A percentile compares a stretch with the other conserved stretches of the same genome.
phyloP scores from a whole-genome alignment of 2,797 vertebrate species.

The Aldrovandia affinis region DNA sequence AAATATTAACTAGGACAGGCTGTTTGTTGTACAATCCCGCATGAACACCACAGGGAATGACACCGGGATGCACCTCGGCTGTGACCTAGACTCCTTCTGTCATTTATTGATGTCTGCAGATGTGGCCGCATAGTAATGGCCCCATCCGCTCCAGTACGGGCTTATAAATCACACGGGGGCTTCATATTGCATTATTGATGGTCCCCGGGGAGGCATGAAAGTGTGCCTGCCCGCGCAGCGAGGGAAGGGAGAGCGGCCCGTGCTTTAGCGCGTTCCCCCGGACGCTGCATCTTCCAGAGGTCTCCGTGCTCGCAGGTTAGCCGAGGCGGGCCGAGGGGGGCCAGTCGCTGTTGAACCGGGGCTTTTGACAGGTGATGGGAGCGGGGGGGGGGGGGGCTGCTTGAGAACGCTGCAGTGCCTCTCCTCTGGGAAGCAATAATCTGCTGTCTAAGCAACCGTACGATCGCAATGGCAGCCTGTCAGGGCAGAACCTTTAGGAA shows the following conservation, averaged over 20 bases:
- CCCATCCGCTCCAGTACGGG: constrained; percentile 44
- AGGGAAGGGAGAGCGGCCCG: not conserved
- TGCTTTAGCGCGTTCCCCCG: not conserved
- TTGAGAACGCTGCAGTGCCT: constrained; percentile 22
- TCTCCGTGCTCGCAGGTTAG: not conserved
- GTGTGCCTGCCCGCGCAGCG: constrained; percentile 55
- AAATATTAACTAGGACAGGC: constrained; percentile 42
- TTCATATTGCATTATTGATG: constrained; percentile 72
- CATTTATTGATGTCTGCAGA: constrained; percentile 71
- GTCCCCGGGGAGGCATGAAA: constrained; percentile 65
- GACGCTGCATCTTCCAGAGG: not conserved
- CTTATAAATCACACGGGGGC: constrained; percentile 67
- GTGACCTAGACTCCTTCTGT: constrained; percentile 58
- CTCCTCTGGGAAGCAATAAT: constrained; percentile 16
- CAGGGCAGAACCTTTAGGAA: constrained; percentile 24
- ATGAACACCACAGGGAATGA: constrained; percentile 52
- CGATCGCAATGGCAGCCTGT: not conserved
- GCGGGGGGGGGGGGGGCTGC: constrained; percentile 12
- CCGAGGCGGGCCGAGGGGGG: constrained; percentile 13
- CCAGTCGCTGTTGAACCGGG: not conserved
- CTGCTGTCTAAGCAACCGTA: constrained; percentile 46
- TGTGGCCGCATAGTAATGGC: constrained; percentile 70
- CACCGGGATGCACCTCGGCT: constrained; percentile 51
- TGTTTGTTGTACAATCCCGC: constrained; percentile 53
- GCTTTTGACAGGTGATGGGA: constrained; percentile 9